Evolutionary conservation across 1,140 invertebrate species (phyloP).

Genomic region (Kradibia gibbosae): DNA sequence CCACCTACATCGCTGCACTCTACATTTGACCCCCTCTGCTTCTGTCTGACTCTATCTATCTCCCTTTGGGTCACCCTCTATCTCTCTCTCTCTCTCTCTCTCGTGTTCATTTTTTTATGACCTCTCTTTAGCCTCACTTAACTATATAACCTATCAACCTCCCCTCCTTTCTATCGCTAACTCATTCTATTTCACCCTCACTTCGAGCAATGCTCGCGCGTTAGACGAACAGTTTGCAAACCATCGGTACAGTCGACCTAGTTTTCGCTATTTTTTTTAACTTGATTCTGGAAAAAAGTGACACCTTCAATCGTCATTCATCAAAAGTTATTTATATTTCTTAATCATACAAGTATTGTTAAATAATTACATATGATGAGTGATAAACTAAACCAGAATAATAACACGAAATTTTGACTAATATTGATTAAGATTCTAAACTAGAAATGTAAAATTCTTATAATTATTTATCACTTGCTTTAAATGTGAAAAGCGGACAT

Average conservation of each 20-base stretch:
- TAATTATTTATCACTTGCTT: no score
- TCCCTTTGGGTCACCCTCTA: constrained; percentile 33
- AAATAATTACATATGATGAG: not conserved
- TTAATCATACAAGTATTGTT: not conserved
- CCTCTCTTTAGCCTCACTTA: no score
- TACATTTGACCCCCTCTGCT: no score
- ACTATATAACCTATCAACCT: no score
- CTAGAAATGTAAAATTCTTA: not conserved
- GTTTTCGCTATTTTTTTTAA: constrained; percentile 62
- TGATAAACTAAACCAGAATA: not conserved
- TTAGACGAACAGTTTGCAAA: constrained; percentile 54
- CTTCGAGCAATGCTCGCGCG: no score
- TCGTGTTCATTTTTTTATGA: no score
- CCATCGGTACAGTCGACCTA: constrained; percentile 56
- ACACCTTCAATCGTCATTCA: constrained; percentile 68
- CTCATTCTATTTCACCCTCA: no score
- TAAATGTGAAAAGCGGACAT: no score
- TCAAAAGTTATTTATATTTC: constrained; percentile 48
- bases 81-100: constrained; percentile 47
- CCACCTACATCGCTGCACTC: no score
- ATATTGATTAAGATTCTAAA: not conserved
- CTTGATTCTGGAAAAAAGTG: constrained; percentile 70
- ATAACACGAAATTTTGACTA: not conserved
- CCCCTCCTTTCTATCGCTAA: no score
- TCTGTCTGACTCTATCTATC: constrained; percentile 17